Evolutionary conservation across 2,797 vertebrate species (phyloP).

Genomic region (Carapus acus): DNA sequence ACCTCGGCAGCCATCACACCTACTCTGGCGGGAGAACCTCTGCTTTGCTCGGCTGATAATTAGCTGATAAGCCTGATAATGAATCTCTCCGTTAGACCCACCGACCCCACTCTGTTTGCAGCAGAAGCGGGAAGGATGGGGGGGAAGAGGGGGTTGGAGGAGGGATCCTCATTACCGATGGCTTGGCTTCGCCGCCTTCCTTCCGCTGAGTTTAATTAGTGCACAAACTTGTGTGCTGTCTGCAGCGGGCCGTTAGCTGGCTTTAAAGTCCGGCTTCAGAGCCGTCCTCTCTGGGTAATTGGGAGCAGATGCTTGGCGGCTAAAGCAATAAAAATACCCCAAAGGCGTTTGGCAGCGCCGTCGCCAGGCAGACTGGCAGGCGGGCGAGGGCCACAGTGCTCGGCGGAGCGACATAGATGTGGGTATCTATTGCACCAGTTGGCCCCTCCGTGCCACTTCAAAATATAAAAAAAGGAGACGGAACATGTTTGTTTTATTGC

Average conservation of each 20-base stretch:
- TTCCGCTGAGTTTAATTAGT: slow-evolving; percentile 76
- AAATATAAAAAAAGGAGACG: slow-evolving; percentile 42
- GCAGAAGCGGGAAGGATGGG: slow-evolving; percentile 29
- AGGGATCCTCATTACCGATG: slow-evolving; percentile 71
- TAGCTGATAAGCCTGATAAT: slow-evolving; percentile 62
- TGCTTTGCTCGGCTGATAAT: slow-evolving; percentile 61
- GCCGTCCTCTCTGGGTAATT: slow-evolving; percentile 73
- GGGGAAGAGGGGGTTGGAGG: background rate
- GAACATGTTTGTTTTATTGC: slow-evolving; percentile 1
- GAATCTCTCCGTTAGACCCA: slow-evolving; percentile 56
- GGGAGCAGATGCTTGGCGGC: slow-evolving; percentile 75
- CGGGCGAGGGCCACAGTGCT: slow-evolving; percentile 56
- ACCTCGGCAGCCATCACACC: slow-evolving; percentile 61
- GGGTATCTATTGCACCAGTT: slow-evolving; percentile 44
- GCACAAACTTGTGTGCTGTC: slow-evolving; percentile 70
- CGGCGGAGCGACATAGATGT: slow-evolving; percentile 66
- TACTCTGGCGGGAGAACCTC: slow-evolving; percentile 59
- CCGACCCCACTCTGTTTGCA: slow-evolving; percentile 62
- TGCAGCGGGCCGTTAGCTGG: slow-evolving; percentile 65
- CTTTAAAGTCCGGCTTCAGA: slow-evolving; percentile 70
- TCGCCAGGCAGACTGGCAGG: slow-evolving; percentile 57
- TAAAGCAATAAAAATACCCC: slow-evolving; percentile 73
- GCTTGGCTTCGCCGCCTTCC: slow-evolving; percentile 59
- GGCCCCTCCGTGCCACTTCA: slow-evolving; percentile 27
- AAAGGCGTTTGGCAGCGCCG: slow-evolving; percentile 66